Conservation (phyloP, 2,888 invertebrate genomes). For the Corbicula japonica region DNA sequence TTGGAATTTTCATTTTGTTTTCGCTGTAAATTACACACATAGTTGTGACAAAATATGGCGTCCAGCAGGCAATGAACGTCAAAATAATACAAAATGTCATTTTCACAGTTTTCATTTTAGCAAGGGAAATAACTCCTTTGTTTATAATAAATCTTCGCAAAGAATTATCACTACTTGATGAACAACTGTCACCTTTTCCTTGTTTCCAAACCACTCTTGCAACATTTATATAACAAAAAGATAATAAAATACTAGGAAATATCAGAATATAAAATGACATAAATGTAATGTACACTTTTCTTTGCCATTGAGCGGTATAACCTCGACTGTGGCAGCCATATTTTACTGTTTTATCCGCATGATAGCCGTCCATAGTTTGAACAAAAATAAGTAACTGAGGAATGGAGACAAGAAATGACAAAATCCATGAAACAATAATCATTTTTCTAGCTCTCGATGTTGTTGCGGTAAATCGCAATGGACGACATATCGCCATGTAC, state of each 20-base stretch:
- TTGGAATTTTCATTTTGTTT: conserved; percentile 80
- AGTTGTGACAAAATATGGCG: conserved; percentile 87
- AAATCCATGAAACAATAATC: conserved; percentile 85
- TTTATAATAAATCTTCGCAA: conserved; percentile 70
- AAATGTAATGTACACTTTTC: conserved; percentile 87
- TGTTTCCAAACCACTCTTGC: conserved; percentile 86
- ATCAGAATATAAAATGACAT: conserved; percentile 86
- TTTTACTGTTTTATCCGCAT: conserved; percentile 82
- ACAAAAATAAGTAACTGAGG: conserved; percentile 87
- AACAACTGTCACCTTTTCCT: conserved; percentile 71
- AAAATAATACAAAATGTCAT: conserved; percentile 87
- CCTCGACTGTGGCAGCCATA: conserved; percentile 85
- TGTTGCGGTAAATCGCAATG: conserved; percentile 83
- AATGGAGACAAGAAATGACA: conserved; percentile 85
- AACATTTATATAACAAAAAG: conserved; percentile 87
- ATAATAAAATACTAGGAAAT: conserved; percentile 86
- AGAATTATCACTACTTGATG: conserved; percentile 50
- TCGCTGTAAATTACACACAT: conserved; percentile 86
- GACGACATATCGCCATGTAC: conserved; percentile 86
- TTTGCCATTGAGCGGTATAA: conserved; percentile 87
- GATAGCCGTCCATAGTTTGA: conserved; percentile 82
- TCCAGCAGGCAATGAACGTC: conserved; percentile 87
- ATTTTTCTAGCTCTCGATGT: conserved; percentile 84
- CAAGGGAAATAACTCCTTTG: conserved; percentile 85
- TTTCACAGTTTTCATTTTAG: conserved; percentile 87